Conservation (phyloP, 2,797 vertebrate species). For the Ctenosaura bakeri region DNA sequence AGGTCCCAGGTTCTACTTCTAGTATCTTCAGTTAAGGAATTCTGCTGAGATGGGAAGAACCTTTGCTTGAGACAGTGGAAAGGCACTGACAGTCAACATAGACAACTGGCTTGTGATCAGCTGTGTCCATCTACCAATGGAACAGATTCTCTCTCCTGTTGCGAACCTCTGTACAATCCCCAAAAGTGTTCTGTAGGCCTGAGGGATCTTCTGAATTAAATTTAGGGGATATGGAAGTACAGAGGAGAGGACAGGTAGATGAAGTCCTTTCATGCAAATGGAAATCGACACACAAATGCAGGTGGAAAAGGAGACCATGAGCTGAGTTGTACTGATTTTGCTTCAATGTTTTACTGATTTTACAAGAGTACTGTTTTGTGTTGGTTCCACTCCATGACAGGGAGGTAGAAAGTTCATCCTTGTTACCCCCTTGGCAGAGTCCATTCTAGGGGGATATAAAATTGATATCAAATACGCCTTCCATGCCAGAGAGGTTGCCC, state of each 20-base stretch:
- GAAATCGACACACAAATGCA: neutral
- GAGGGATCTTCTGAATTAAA: neutral
- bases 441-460: too few species aligned
- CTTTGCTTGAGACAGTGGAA: neutral
- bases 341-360: neutral
- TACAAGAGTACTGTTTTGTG: neutral
- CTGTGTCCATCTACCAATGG: neutral
- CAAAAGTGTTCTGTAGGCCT: neutral
- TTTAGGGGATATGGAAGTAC: neutral
- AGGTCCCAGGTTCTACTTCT: neutral
- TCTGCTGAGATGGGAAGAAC: neutral
- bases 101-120: too few species aligned
- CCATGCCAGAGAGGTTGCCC: too few species aligned
- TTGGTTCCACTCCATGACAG: neutral
- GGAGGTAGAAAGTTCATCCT: neutral
- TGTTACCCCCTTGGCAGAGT: neutral
- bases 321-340: neutral
- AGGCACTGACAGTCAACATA: too few species aligned
- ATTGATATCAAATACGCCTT: too few species aligned
- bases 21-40: neutral
- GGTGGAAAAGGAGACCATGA: too few species aligned
- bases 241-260: neutral
- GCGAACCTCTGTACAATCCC: neutral
- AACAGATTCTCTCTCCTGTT: neutral
- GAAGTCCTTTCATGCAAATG: neutral